A percentile compares a stretch with the other conserved stretches of the same genome.
These are phyloP conservation scores for Ennomos quercinarius DNA, from an alignment of 2,888 invertebrate species.

Conservation along the genomic window DNA sequence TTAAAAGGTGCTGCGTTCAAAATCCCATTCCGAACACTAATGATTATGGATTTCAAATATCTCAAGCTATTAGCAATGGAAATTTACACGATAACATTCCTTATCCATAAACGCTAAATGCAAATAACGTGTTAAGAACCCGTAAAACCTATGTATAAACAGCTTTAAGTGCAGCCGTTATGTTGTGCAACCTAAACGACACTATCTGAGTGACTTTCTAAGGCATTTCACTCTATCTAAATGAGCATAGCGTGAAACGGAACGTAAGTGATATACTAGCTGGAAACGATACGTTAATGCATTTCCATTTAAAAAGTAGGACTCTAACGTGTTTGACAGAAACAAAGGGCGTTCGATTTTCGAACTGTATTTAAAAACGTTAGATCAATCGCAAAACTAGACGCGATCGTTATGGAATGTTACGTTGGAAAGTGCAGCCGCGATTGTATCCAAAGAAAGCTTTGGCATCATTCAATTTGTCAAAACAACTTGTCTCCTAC, in stretches of 20 bases:
- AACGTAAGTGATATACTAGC: slow-evolving; percentile 50
- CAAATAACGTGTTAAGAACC: slow-evolving; percentile 48
- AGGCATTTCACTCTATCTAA: slow-evolving; percentile 67
- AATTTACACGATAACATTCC: slow-evolving; percentile 29
- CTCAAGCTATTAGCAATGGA: slow-evolving; percentile 34
- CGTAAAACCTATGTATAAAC: slow-evolving; percentile 48
- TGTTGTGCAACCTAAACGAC: slow-evolving; percentile 58
- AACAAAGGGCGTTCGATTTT: slow-evolving; percentile 25
- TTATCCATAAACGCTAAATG: slow-evolving; percentile 41
- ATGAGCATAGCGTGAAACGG: slow-evolving; percentile 52
- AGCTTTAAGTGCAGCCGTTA: slow-evolving; percentile 51
- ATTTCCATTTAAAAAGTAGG: slow-evolving; percentile 51
- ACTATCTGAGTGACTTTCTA: slow-evolving; percentile 62
- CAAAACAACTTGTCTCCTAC: slow-evolving; percentile 33
- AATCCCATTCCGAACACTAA: slow-evolving; percentile 11
- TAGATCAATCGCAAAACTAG: slow-evolving; percentile 26
- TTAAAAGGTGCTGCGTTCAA: neutral
- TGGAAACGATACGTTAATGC: slow-evolving; percentile 51
- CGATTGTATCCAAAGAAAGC: slow-evolving; percentile 40
- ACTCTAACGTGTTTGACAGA: slow-evolving; percentile 35
- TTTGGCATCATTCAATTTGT: slow-evolving; percentile 38
- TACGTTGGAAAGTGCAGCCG: slow-evolving; percentile 39
- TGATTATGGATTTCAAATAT: slow-evolving; percentile 30
- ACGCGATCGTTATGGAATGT: slow-evolving; percentile 28
- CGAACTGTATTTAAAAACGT: slow-evolving; percentile 15